Evolutionary conservation across 2,113 vertebrate genomes (phyloP), one percentile per base, ranked within the genome.

Genomic region (Sinocyclocheilus rhinocerous): DNA sequence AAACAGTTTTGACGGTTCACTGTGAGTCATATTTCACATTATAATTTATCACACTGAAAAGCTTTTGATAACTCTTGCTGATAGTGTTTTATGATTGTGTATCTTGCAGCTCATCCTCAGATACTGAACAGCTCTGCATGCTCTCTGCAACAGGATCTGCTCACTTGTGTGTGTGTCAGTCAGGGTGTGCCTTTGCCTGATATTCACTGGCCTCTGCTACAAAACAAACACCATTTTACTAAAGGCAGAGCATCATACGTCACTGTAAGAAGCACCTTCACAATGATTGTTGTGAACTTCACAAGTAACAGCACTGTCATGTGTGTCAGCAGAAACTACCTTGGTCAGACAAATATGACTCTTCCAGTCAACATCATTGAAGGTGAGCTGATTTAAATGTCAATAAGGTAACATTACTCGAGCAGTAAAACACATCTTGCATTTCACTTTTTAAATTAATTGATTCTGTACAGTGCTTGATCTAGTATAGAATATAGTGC

Each of bases 101-200:
- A 5, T 36, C 18, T 70, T 55, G 45, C 81, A 83, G 81, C 6
- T 72, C 45, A 36, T 11, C 65, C 42, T 82, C 80, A 69, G 42
- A 69, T 82, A 48, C 61, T 82, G 16, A 69, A 33, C 24, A 50
- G 59, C 42, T 83, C 81, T 52, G 24, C 42, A 36, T 81, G 79
- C 59, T 42, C 79, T 6, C 79, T 45, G 59, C 20, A 5, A 6
- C n/a, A 18, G 13, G 61, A 67, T 81, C 79, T 2, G n/a, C 36
- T 81, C 79, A 67, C 59, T 22, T 81, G 79, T 81, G 42, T 50
- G 42, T 81, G 59, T 50, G 63, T 69, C 13, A 69, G 80, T 82
- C 42, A 82, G 24, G 63, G 80, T 22, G 61, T 67, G n/a, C 80
- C 80, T 69, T 69, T 48, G 80, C 80, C 80, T 33, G 80, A 67